Percentiles rank a stretch among this genome's conserved stretches.
Conservation (phyloP, 1,140 invertebrate species). For the Gyrodactylus bullatarudis region DNA sequence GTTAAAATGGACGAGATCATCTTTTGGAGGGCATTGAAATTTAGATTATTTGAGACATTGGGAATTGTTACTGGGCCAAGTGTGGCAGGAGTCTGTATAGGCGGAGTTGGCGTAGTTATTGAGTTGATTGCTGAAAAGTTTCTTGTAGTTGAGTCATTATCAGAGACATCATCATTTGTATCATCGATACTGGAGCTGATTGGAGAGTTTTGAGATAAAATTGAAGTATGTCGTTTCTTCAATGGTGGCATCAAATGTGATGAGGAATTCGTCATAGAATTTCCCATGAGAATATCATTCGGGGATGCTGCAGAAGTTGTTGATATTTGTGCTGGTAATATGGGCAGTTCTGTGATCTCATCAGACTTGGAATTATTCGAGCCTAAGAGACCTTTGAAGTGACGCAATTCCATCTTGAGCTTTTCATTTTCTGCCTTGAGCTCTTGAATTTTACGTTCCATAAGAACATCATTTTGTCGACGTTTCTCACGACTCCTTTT, state of each 20-base stretch:
- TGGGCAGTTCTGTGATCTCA: neutral
- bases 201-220: neutral
- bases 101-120: no score
- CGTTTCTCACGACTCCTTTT: slow-evolving; percentile 69
- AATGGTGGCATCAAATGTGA: no score
- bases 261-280: no score
- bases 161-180: neutral
- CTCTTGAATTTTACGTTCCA: slow-evolving; percentile 63
- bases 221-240: neutral
- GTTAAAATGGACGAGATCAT: neutral
- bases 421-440: slow-evolving; percentile 70
- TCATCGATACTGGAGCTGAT: neutral
- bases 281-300: neutral
- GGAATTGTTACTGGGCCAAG: neutral
- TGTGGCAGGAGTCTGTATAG: neutral
- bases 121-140: no score
- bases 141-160: no score
- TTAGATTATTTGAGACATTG: neutral
- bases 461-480: slow-evolving; percentile 71
- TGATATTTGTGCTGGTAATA: neutral
- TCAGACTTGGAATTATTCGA: no score
- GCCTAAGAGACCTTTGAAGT: neutral
- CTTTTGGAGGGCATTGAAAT: neutral
- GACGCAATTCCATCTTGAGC: slow-evolving; percentile 42
- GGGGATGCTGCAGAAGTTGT: neutral